Evolutionary conservation across 2,888 invertebrate genomes (phyloP), one percentile per base, ranked within the genome.

Genomic region (Parascotia fuliginaria): DNA sequence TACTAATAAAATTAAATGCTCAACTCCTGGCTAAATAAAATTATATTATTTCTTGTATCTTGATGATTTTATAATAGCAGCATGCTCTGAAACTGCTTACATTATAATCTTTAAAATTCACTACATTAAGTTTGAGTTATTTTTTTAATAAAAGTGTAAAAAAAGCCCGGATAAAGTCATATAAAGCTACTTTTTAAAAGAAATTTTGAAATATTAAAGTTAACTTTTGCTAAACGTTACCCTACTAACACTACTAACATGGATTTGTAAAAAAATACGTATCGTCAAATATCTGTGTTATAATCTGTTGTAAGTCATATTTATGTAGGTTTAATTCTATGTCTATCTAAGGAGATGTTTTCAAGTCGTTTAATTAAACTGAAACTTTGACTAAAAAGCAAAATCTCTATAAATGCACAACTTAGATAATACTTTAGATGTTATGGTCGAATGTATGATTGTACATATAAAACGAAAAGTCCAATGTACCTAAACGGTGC

Each of bases 231-330:
- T n/a, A n/a, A n/a, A n/a, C n/a, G n/a, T n/a, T n/a, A 19, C 19
- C 19, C 19, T 61, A 63, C 72, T 72, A 71, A 70, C 55, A 33
- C 19, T 34, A 54, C 50, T 51, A 60, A 48, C 42, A 43, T 48
- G 22, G 50, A 59, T 55, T 61, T 77, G 68, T 76, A 79, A 68
- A 74, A 65, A 77, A 78, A 58, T 66, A 50, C 68, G 57, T 77
- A 80, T 87, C 87, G 87, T 87, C 87, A 87, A 87, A 85, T 79
- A 81, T 84, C 87, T 87, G 87, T 87, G 87, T 85, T 87, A 87
- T 79, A 74, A 46, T 54, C 70, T 83, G 79, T 42, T 65, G 70
- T 82, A 81, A 79, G 81, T 64, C 65, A 67, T 83, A 73, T 78
- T 78, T 78, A 74, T 76, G 37, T 70, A 55, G 55, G 36, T 49